Base-by-base conservation (phyloP, 2,797 vertebrate genomes). In the Fringilla coelebs region DNA sequence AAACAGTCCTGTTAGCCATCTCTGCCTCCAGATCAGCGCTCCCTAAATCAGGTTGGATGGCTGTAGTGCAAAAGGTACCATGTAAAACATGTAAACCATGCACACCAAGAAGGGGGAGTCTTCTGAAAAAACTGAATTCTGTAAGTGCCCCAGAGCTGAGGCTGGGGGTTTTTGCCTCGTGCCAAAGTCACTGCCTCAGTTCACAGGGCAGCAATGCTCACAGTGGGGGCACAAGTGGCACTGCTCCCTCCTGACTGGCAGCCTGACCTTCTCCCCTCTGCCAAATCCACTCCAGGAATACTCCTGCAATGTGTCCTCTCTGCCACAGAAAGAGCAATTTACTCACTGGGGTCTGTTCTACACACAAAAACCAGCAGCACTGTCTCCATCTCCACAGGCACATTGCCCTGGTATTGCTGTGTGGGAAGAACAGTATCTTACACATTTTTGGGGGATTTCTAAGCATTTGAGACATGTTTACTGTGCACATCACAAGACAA, bases 51-150 rank as follows among this genome's bases (percentile, higher is more conserved):
- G 22, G 24, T 68, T 75, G 57, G 6, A 49, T 68, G n/a, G 41
- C n/a, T 34, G 16, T 13, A 45, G 12, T 5, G 4, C 63, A 65
- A n/a, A 72, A 78, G 43, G 29, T 3, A 7, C 43, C 1, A 0
- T 20, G 32, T 14, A 21, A 79, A 82, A 79, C 34, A 38, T 18
- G 38, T 21, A 31, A 41, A 41, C 60, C 40, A 41, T 43, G 52
- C 15, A 25, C 36, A 25, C 6, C 6, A n/a, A 28, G 49, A 6
- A 79, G 13, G 4, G 49, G 26, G 6, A 76, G 14, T 9, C 52
- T 70, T 55, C 54, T n/a, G 32, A 55, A 41, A 31, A 82, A 58
- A 17, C 31, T 26, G 40, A 46, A 26, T 32, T 46, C 52, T 25
- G 1, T 4, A 24, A 19, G 46, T 24, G 60, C 22, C 75, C 89